These are phyloP conservation scores for Drosophila prosaltans DNA, from an alignment of 1,140 invertebrate species.

Conservation along the genomic window DNA sequence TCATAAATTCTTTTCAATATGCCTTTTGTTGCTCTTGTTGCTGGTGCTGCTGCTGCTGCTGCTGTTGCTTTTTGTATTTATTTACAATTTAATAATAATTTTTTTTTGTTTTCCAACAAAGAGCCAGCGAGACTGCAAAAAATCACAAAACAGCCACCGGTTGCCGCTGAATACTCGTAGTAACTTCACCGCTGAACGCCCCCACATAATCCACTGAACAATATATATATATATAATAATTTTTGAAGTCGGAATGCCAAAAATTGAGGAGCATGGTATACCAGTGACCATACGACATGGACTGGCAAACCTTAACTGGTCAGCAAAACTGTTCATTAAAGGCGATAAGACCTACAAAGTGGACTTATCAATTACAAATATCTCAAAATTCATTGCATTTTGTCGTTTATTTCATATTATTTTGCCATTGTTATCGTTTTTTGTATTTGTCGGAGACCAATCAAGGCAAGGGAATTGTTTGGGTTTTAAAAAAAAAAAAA, in stretches of 20 bases:
- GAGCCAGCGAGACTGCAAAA: slow-evolving; percentile 24
- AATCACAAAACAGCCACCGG: slow-evolving; percentile 1
- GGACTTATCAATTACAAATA: slow-evolving; percentile 19
- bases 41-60: not conserved
- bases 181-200: slow-evolving; percentile 31
- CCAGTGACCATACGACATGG: slow-evolving; percentile 36
- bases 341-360: slow-evolving; percentile 15
- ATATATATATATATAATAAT: not conserved
- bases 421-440: not conserved
- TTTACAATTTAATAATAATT: slow-evolving; percentile 60
- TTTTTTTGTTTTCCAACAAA: slow-evolving; percentile 42
- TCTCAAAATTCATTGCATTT: slow-evolving; percentile 12
- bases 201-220: slow-evolving; percentile 3
- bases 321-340: slow-evolving; percentile 19
- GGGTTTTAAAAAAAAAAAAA: not conserved
- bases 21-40: slow-evolving; percentile 21
- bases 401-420: not conserved
- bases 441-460: not conserved
- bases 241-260: slow-evolving; percentile 11
- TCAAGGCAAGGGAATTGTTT: slow-evolving; percentile 2
- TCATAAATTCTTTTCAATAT: slow-evolving; percentile 49
- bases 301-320: slow-evolving; percentile 51
- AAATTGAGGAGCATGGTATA: slow-evolving; percentile 36
- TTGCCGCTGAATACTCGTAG: slow-evolving; percentile 36
- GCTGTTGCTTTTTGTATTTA: slow-evolving; percentile 45